These are phyloP conservation scores for Drosophila longiperda DNA, from an alignment of 2,888 invertebrate genomes.

Conservation along the genomic window DNA sequence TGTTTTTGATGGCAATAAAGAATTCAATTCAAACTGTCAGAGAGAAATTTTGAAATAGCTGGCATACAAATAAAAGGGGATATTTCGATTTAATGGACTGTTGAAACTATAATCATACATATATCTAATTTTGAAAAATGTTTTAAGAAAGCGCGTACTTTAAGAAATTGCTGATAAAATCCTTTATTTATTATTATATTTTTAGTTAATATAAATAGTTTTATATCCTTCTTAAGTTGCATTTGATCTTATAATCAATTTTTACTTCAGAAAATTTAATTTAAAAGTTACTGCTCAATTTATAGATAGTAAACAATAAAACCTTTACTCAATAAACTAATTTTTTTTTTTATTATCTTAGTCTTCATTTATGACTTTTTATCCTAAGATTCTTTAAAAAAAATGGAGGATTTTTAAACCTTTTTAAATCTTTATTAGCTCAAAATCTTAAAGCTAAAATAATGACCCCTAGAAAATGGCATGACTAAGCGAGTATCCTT, in stretches of 20 bases:
- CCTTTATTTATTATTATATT: background rate
- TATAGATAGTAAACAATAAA: no score
- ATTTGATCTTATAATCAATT: background rate
- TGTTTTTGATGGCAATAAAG: conserved; percentile 29
- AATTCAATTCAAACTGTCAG: conserved; percentile 14
- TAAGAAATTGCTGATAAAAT: background rate
- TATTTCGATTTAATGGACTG: background rate
- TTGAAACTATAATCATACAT: background rate
- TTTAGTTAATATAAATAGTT: no score
- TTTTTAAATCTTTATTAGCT: background rate
- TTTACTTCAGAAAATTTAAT: background rate
- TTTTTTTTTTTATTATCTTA: background rate
- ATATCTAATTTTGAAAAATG: background rate
- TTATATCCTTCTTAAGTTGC: background rate
- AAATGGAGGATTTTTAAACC: rapidly evolving
- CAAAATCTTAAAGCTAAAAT: background rate
- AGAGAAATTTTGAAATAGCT: background rate
- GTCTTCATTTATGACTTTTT: background rate
- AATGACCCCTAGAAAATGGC: background rate
- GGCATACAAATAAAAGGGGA: background rate
- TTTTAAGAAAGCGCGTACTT: background rate
- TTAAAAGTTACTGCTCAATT: no score
- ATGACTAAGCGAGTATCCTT: conserved; percentile 24
- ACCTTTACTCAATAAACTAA: background rate
- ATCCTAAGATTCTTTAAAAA: background rate